Evolutionary conservation across 2,888 invertebrate genomes (phyloP).

Genomic region (Molanna angustata): DNA sequence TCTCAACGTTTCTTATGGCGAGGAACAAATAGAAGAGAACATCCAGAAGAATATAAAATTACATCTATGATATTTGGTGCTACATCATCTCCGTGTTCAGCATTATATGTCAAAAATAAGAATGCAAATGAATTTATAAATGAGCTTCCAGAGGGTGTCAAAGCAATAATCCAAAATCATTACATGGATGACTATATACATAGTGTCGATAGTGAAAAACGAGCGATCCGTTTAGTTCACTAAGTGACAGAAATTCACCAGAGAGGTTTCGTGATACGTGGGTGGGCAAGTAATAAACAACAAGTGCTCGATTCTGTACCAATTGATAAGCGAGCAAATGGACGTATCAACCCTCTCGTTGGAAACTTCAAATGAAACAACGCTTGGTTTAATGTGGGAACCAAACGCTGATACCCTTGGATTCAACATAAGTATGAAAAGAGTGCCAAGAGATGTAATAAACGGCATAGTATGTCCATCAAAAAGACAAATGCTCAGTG

Average conservation of each 20-base stretch:
- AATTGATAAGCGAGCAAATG: background rate
- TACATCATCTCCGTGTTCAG: slow-evolving; percentile 27
- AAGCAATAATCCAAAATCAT: slow-evolving; percentile 34
- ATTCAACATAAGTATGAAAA: slow-evolving; percentile 2
- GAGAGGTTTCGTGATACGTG: background rate
- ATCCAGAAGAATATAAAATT: slow-evolving; percentile 32
- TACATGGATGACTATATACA: slow-evolving; percentile 38
- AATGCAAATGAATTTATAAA: slow-evolving; percentile 33
- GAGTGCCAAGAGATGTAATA: slow-evolving; percentile 1
- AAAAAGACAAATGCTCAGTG: slow-evolving; percentile 8
- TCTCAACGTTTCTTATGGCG: slow-evolving; percentile 1
- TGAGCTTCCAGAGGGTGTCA: slow-evolving; percentile 31
- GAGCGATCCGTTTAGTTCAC: slow-evolving; percentile 19
- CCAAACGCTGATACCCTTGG: slow-evolving; percentile 1
- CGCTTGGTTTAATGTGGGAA: slow-evolving; percentile 3
- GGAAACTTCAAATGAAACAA: slow-evolving; percentile 1
- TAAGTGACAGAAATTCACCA: background rate
- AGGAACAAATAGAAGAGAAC: background rate
- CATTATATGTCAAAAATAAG: slow-evolving; percentile 34
- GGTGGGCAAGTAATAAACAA: slow-evolving; percentile 1
- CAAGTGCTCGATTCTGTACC: background rate
- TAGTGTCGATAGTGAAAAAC: slow-evolving; percentile 31
- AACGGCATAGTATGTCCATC: background rate
- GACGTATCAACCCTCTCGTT: background rate
- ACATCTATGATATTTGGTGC: slow-evolving; percentile 34